A percentile compares a stretch with the other conserved stretches of the same genome.
Conservation (phyloP, 2,113 vertebrate species). For the Pterophyllum scalare region DNA sequence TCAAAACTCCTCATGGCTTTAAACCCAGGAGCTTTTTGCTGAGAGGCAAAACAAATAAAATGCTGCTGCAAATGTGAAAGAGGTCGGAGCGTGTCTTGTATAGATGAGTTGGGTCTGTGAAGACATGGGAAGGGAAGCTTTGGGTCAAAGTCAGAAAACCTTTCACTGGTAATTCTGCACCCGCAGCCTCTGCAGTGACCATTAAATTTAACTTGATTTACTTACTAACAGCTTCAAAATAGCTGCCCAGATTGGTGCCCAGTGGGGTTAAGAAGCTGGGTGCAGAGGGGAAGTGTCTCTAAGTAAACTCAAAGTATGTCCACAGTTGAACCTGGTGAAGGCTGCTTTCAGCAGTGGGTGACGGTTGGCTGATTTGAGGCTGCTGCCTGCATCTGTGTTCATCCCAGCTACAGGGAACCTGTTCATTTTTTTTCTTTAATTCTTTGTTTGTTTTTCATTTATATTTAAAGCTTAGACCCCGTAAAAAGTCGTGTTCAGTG, state of each 20-base stretch:
- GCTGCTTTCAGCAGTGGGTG: too few species aligned
- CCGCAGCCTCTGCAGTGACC: not conserved
- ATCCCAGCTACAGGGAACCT: too few species aligned
- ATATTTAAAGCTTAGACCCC: not conserved
- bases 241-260: not conserved
- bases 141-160: too few species aligned
- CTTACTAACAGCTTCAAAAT: too few species aligned
- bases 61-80: not conserved
- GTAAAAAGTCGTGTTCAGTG: rapidly evolving
- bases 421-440: too few species aligned
- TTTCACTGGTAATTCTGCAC: too few species aligned
- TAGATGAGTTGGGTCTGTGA: not conserved
- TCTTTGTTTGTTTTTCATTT: not conserved
- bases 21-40: not conserved
- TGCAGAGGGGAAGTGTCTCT: not conserved
- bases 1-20: not conserved
- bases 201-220: not conserved
- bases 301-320: too few species aligned
- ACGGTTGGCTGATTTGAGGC: not conserved
- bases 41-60: not conserved
- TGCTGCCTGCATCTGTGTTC: too few species aligned
- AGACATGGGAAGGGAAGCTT: not conserved
- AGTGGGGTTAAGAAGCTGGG: not conserved
- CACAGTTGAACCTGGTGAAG: not conserved
- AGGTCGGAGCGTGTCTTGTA: not conserved